Evolutionary conservation across 2,797 vertebrate genomes (phyloP), one percentile per base, ranked within the genome.

Genomic region (Microchirus variegatus): DNA sequence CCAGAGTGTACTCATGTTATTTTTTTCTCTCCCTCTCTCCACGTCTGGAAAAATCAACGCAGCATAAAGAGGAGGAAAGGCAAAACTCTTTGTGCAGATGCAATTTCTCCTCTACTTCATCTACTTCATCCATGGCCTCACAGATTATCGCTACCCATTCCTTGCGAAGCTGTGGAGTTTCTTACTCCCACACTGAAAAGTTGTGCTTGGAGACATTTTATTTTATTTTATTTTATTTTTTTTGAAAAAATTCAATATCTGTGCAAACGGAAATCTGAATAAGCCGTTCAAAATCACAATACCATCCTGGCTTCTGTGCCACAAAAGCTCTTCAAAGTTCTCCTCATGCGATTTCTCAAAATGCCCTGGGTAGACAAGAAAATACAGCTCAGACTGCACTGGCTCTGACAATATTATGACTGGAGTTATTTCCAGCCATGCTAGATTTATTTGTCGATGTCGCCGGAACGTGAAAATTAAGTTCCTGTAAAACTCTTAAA

Each of bases 31-130:
- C 13, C 82, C 81, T 84, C 59, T 67, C 64, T 63, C 53, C 56
- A 2, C 41, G 68, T 66, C 67, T 88, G 83, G 87, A 88, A 90
- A 89, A 84, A 65, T 80, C 74, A 76, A 82, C 76, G 79, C 70
- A 83, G 80, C 74, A 81, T 17, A 59, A 80, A 49, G 13, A 47
- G 13, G 14, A 56, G 55, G 38, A 49, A 59, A 64, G 48, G 56
- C 54, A 54, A 72, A 78, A 75, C 56, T 77, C 56, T 47, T 65
- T 69, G 71, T 19, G 70, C 80, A 85, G 53, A 74, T 77, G 60
- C 65, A 64, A 67, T 70, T 65, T 67, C 58, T 54, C 35, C 15
- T 64, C 57, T n/a, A 15, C 40, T 59, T 68, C 37, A 44, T 64
- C 57, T n/a, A 15, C 40, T 59, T 68, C 37, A 44, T 63, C 40